Evolutionary conservation across 1,140 invertebrate species (phyloP).

Genomic region (Saccostrea glomerata): DNA sequence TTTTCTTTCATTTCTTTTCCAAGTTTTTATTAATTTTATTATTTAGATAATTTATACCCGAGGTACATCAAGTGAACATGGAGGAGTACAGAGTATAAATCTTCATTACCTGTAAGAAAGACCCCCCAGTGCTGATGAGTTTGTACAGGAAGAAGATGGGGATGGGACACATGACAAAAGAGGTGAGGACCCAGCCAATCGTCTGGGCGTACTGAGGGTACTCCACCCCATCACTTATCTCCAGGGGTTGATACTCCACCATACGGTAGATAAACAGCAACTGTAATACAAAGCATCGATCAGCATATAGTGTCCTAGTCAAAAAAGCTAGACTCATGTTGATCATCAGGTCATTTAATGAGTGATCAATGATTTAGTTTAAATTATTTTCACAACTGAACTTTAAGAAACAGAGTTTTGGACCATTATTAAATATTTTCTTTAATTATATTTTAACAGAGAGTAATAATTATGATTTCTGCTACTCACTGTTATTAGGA

Average conservation of each 20-base stretch:
- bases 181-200: conserved; percentile 93
- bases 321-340: too few species aligned
- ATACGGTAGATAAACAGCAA: conserved; percentile 65
- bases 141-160: conserved; percentile 65
- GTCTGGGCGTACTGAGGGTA: conserved; percentile 88
- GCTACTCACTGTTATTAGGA: conserved; percentile 65
- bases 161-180: conserved; percentile 95
- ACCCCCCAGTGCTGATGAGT: conserved; percentile 31
- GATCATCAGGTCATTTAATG: too few species aligned
- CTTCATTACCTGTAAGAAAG: conserved; percentile 27
- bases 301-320: too few species aligned
- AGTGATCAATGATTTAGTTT: too few species aligned
- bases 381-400: neutral
- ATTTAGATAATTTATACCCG: too few species aligned
- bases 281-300: conserved; percentile 48
- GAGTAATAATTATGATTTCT: too few species aligned
- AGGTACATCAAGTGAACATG: too few species aligned
- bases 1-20: too few species aligned
- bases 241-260: conserved; percentile 62
- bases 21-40: too few species aligned
- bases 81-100: too few species aligned
- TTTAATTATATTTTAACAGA: neutral
- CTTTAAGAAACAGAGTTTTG: neutral
- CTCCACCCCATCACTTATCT: conserved; percentile 50
- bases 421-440: too few species aligned